Base-by-base conservation (phyloP, 2,797 vertebrate species). In the Danio choprae region DNA sequence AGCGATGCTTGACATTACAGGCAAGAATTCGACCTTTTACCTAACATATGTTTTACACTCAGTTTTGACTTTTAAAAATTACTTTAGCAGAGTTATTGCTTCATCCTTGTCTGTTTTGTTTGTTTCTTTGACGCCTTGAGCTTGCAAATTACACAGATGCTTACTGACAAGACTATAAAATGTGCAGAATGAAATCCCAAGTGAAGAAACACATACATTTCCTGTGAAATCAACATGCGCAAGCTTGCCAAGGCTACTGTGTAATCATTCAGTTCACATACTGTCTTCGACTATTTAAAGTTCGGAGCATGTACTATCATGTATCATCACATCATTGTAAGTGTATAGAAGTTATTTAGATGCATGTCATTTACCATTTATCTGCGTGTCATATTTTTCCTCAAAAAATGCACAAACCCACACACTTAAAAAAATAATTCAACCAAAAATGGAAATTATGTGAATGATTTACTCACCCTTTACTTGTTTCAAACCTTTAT, bases 211-310 rank as follows among this genome's bases (percentile, higher is more conserved):
- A 10, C 70, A 59, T 44, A 46, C 8, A 73, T 59, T 22, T 50
- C 43, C 11, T 74, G 71, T 62, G 44, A 74, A 50, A 40, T 18
- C 43, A 60, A 74, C 71, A 60, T 74, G 43, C 50, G 6, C 16
- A 48, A 38, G 56, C 72, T 50, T 38, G 72, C 10, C 22, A 62
- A 13, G 43, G n/a, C 40, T 62, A 74, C 16, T 0, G n/a, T 6
- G 1, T 50, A 62, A 62, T 36, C 20, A 13, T 60, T 60, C 0
- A 36, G 16, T 59, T 48, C 4, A 38, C 43, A 59, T 22, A 38
- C 5, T 50, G 44, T 74, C 56, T 74, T 46, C 5, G 15, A n/a
- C 3, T 40, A 18, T 29, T 7, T 38, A 48, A 44, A 74, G 56
- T 48, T 50, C 22, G 62, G 22, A 7, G 10, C 18, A 69, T 11